Evolutionary conservation across 2,888 invertebrate species (phyloP).

Genomic region (Sesia bembeciformis): DNA sequence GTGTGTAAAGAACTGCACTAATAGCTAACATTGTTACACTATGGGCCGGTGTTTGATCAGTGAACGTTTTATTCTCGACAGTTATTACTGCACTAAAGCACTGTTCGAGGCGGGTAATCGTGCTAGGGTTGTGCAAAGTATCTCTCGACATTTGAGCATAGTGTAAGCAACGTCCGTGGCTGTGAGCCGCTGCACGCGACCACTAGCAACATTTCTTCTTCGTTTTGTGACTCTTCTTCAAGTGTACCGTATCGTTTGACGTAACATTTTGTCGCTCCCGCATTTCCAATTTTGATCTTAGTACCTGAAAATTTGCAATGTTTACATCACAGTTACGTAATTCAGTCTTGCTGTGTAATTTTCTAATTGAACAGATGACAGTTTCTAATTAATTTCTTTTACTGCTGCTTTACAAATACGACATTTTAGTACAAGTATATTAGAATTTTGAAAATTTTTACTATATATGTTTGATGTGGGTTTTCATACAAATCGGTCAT

Average conservation of each 20-base stretch:
- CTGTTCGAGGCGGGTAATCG: conserved; percentile 11
- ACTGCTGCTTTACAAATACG: no score
- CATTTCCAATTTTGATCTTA: conserved; percentile 88
- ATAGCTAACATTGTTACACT: no score
- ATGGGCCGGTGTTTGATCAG: no score
- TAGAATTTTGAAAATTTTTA: no score
- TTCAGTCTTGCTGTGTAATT: no score
- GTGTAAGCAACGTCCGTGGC: conserved; percentile 56
- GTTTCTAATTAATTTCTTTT: no score
- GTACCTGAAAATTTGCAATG: conserved; percentile 77
- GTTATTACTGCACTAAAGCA: neutral
- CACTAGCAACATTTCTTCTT: conserved; percentile 77
- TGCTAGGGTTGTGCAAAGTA: conserved; percentile 57
- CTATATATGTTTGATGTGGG: no score
- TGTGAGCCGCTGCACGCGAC: conserved; percentile 27
- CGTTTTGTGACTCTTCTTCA: conserved; percentile 78
- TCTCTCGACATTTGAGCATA: conserved; percentile 65
- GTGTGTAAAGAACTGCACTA: no score
- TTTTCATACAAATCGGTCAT: no score
- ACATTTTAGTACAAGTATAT: no score
- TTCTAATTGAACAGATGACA: no score
- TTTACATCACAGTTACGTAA: no score
- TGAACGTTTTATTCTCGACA: neutral
- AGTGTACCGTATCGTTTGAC: conserved; percentile 82
- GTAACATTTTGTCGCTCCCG: conserved; percentile 80